These are phyloP conservation scores for Eremobia ochroleuca DNA, from an alignment of 2,888 invertebrate species.

Conservation along the genomic window DNA sequence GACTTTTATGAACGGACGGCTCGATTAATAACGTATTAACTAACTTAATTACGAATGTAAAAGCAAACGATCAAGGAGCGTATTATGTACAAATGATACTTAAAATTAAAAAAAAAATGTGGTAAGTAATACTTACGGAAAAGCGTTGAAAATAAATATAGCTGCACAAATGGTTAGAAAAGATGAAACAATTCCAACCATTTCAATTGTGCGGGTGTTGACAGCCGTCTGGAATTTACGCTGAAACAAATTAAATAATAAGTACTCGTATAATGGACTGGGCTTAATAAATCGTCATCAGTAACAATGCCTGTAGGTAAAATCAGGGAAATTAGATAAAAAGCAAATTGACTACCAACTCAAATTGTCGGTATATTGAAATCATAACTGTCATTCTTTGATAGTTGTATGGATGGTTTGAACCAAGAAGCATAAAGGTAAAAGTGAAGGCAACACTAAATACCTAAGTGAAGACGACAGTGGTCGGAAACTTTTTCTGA, in stretches of 20 bases:
- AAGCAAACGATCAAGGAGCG: not conserved
- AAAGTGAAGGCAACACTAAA: too few relatives aligned
- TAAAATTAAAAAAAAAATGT: not conserved
- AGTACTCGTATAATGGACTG: not conserved
- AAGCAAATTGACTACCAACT: not conserved
- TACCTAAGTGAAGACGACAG: too few relatives aligned
- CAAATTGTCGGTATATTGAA: not conserved
- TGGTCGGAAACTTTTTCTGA: too few relatives aligned
- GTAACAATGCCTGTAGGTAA: not conserved
- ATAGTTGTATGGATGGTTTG: not conserved
- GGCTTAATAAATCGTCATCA: not conserved
- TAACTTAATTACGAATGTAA: not conserved
- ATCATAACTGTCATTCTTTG: not conserved
- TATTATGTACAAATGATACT: not conserved
- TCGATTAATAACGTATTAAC: not conserved
- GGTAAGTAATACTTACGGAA: conserved; percentile 91
- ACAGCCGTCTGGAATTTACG: conserved; percentile 93
- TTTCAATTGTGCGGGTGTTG: conserved; percentile 94
- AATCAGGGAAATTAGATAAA: too few relatives aligned
- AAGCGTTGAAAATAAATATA: conserved; percentile 95
- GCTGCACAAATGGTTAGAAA: conserved; percentile 94
- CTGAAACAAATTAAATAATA: conserved; percentile 83
- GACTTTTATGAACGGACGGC: not conserved
- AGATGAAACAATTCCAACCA: conserved; percentile 95
- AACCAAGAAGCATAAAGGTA: too few relatives aligned